Conservation (phyloP, 2,797 vertebrate species). For the Sciurus vulgaris region DNA sequence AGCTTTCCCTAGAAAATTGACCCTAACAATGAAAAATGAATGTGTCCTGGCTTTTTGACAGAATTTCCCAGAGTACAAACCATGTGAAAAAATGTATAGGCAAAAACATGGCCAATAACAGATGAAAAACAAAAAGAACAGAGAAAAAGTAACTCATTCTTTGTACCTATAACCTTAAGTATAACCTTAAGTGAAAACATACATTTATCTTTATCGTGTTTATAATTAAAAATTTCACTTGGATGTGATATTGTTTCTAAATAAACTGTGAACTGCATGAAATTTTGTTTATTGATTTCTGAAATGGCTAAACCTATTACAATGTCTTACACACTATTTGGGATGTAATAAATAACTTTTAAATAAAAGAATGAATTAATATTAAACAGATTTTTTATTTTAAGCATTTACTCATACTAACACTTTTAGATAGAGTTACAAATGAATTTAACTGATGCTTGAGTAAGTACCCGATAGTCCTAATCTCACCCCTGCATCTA, state of each 20-base stretch:
- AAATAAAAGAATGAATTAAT: background rate
- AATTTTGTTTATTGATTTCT: constrained; percentile 29
- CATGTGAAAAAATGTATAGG: background rate
- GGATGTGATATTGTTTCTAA: background rate
- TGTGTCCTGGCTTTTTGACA: background rate
- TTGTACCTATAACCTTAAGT: background rate
- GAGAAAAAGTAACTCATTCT: background rate
- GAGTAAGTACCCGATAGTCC: background rate
- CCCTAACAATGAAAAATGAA: background rate
- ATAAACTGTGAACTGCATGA: background rate
- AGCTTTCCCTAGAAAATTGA: background rate
- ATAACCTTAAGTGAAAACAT: background rate
- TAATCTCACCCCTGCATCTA: background rate
- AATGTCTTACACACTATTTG: background rate
- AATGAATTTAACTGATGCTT: background rate
- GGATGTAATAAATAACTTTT: background rate
- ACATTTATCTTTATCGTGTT: background rate
- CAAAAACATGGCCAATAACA: background rate
- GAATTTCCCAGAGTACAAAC: background rate
- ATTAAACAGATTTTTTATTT: background rate
- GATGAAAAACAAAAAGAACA: background rate
- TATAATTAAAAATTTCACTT: constrained; percentile 15
- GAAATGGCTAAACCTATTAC: background rate
- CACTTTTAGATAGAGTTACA: background rate
- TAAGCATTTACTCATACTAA: constrained; percentile 12